phyloP scores from a whole-genome alignment of 2,113 vertebrate species.

The Sclerurus mexicanus region DNA sequence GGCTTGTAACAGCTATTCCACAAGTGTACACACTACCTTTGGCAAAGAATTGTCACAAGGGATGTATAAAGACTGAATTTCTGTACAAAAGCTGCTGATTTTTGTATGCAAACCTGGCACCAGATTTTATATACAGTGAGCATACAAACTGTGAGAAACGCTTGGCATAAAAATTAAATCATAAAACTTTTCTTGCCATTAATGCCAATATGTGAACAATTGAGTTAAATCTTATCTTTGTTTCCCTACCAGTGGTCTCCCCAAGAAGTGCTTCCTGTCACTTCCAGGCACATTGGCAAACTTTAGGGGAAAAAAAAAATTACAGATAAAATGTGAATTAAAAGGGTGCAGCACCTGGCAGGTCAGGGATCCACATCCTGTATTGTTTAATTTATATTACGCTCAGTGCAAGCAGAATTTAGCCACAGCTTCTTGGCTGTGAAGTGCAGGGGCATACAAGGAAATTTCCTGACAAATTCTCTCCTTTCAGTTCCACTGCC shows the following conservation, averaged over 20 bases:
- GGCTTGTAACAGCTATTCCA: not conserved
- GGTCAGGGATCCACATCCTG: not conserved
- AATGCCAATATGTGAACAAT: not conserved
- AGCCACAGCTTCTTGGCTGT: not conserved
- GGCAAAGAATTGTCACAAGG: not conserved
- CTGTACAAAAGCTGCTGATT: not conserved
- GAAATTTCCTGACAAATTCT: not conserved
- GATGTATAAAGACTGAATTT: not conserved
- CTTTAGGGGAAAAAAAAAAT: not conserved
- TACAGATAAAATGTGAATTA: not conserved
- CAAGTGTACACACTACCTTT: accelerated
- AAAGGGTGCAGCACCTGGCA: not conserved
- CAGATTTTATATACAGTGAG: not conserved
- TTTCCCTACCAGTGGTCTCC: not conserved
- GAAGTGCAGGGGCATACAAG: not conserved
- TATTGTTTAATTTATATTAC: not conserved
- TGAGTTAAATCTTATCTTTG: not conserved
- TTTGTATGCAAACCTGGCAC: not conserved
- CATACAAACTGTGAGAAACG: not conserved
- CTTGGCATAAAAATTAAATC: not conserved
- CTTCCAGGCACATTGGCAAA: not conserved
- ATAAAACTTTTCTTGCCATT: not conserved
- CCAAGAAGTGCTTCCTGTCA: not conserved
- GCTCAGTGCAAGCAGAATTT: not conserved
- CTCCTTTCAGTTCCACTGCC: not conserved